A percentile compares a stretch with the other conserved stretches of the same genome.
phyloP scores from a whole-genome alignment of 2,797 vertebrate species.

The Euthynnus affinis region DNA sequence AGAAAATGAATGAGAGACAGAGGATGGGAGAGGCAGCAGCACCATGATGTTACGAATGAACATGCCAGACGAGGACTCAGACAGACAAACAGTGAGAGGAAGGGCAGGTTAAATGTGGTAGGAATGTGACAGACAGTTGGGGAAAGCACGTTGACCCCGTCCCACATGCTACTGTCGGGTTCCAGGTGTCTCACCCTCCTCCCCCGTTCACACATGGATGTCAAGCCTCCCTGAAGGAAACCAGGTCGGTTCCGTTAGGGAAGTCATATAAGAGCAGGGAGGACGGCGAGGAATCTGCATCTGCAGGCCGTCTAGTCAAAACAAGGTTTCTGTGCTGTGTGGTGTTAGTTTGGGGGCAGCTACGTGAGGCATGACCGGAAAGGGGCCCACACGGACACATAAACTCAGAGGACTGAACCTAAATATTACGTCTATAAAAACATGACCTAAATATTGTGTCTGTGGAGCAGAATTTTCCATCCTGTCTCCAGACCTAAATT shows the following conservation, averaged over 20 bases:
- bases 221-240: conserved; percentile 79
- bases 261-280: conserved; percentile 72
- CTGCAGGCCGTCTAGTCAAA: conserved; percentile 78
- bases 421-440: conserved; percentile 83
- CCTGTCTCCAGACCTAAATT: conserved; percentile 63
- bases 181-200: conserved; percentile 69
- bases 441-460: conserved; percentile 81
- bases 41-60: conserved; percentile 40
- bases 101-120: conserved; percentile 67
- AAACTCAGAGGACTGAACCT: conserved; percentile 68
- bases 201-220: conserved; percentile 77
- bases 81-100: conserved; percentile 69
- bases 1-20: conserved; percentile 26
- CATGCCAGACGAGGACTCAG: conserved; percentile 65
- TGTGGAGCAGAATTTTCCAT: conserved; percentile 67
- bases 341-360: conserved; percentile 57
- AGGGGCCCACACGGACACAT: conserved; percentile 62
- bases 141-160: conserved; percentile 69
- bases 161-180: conserved; percentile 58
- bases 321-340: conserved; percentile 72
- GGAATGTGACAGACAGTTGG: conserved; percentile 77
- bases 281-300: conserved; percentile 65
- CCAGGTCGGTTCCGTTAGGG: conserved; percentile 73
- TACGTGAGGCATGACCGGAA: conserved; percentile 70
- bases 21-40: conserved; percentile 37